phyloP scores from a whole-genome alignment of 2,113 vertebrate genomes.

The Cheirogaleus medius region DNA sequence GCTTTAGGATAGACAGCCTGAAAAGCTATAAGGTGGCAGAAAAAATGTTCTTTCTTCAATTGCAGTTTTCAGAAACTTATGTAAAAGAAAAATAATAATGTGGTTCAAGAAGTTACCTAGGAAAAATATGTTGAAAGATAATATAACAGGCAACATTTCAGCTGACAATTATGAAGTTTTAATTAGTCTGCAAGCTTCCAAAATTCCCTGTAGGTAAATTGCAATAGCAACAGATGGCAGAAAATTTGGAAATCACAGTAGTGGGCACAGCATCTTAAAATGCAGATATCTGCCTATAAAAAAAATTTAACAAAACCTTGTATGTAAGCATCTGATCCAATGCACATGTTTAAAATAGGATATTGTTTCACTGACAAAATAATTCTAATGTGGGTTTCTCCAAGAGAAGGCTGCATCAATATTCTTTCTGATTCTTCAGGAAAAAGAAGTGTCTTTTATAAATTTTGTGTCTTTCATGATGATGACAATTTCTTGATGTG shows the following conservation, averaged over 20 bases:
- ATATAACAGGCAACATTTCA: conserved; percentile 24
- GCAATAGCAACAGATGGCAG: not conserved
- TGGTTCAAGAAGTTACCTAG: not conserved
- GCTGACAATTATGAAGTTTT: conserved; percentile 44
- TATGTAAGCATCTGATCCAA: not conserved
- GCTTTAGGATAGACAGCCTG: not conserved
- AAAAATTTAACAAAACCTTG: not conserved
- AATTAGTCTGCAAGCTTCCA: conserved; percentile 41
- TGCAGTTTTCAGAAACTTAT: conserved; percentile 11
- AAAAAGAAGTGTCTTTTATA: not conserved
- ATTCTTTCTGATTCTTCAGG: conserved; percentile 12
- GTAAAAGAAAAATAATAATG: conserved; percentile 9
- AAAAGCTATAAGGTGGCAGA: conserved; percentile 7
- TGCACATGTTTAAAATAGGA: not conserved
- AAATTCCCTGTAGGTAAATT: conserved; percentile 44
- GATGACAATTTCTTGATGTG: not conserved
- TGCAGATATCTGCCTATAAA: conserved; percentile 16
- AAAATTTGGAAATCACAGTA: conserved; percentile 13
- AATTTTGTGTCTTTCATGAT: not conserved
- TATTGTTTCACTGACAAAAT: not conserved
- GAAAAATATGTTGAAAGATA: conserved; percentile 56
- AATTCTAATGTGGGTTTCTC: conserved; percentile 6
- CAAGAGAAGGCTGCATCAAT: not conserved
- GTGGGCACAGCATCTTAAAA: conserved; percentile 50
- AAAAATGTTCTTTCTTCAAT: conserved; percentile 42